Conservation (phyloP, 2,113 vertebrate species). For the Macrotus californicus region DNA sequence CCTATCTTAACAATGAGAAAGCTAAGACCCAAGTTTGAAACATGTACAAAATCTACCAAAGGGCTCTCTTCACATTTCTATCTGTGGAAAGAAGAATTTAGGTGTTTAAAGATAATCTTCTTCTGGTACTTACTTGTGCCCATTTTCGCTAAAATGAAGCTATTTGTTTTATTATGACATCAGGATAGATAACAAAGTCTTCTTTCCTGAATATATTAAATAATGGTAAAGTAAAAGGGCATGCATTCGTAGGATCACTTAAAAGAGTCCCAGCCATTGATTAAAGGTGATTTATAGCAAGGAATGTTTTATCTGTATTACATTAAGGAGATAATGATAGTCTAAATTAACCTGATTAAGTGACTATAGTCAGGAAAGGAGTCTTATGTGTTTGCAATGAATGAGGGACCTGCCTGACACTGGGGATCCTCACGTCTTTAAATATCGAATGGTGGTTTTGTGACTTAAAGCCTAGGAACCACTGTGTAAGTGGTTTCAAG, state of each 20-base stretch:
- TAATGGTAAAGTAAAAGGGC: not conserved
- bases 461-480: not conserved
- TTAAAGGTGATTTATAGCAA: constrained; percentile 23
- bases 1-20: not conserved
- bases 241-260: not conserved
- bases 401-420: accelerated
- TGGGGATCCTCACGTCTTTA: not conserved
- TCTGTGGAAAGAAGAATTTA: not conserved
- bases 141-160: not conserved
- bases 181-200: not conserved
- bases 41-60: not conserved
- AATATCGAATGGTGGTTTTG: not conserved
- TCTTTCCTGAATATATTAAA: not conserved
- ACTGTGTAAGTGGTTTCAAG: constrained; percentile 8
- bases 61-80: not conserved
- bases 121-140: not conserved
- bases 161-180: not conserved
- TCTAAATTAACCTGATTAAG: constrained; percentile 3
- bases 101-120: not conserved
- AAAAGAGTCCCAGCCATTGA: not conserved
- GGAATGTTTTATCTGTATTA: not conserved
- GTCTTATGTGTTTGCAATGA: not conserved
- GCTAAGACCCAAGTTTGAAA: not conserved
- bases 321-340: not conserved
- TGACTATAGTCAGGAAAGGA: constrained; percentile 9